A percentile compares a stretch with the other conserved stretches of the same genome.
phyloP scores from a whole-genome alignment of 2,797 vertebrate species.

The Tapera naevia region DNA sequence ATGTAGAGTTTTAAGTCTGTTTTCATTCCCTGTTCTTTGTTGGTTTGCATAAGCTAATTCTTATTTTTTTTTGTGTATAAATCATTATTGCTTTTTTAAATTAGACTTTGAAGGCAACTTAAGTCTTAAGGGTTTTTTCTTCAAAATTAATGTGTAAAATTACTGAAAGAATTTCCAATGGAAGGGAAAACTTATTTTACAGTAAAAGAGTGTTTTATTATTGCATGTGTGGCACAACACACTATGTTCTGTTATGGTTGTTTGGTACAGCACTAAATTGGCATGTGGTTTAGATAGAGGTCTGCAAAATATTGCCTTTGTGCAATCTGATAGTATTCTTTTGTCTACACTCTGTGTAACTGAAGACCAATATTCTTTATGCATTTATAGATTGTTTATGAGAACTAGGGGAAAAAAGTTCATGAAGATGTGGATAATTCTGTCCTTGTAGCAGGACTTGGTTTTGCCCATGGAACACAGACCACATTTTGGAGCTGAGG shows the following conservation, averaged over 20 bases:
- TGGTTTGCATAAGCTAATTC: not conserved
- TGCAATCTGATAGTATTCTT: not conserved
- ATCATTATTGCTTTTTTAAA: not conserved
- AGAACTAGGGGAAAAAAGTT: not conserved
- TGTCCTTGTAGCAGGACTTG: not conserved
- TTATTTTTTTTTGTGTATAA: not conserved
- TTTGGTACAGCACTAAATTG: not conserved
- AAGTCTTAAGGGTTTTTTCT: not conserved
- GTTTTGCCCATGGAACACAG: not conserved
- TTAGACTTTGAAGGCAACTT: not conserved
- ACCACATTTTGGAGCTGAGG: not conserved
- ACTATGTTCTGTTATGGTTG: not conserved
- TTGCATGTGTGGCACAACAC: not conserved
- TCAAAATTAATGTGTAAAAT: not conserved
- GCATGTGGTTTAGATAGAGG: not conserved
- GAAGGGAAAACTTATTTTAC: not conserved
- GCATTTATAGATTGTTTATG: not conserved
- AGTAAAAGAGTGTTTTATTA: not conserved
- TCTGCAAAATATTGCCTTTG: not conserved
- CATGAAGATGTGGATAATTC: not conserved
- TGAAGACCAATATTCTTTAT: not conserved
- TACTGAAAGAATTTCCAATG: not conserved
- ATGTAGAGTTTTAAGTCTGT: not conserved
- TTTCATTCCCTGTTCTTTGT: not conserved
- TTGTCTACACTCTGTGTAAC: not conserved